Base-by-base conservation (phyloP, 2,797 vertebrate species). In the Coranthus polyacanthus region DNA sequence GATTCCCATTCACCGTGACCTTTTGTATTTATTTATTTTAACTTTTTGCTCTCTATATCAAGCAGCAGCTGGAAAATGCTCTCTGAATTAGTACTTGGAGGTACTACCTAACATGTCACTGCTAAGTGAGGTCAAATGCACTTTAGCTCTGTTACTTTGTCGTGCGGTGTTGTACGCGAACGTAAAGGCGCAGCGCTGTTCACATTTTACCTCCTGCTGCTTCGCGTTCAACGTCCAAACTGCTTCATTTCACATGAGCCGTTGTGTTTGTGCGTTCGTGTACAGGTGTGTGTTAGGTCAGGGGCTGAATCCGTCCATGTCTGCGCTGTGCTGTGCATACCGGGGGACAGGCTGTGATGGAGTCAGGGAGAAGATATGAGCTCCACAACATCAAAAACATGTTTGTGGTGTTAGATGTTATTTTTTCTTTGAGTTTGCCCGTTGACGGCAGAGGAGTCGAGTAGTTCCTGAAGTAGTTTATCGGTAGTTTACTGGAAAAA, bases 1-100 rank as follows among this genome's bases (percentile, higher is more conserved):
- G 38, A 44, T 44, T 39, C 41, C 29, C 51, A 4, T 43, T 52
- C 43, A 13, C 21, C 32, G 0, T 72, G 71, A 76, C 71, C 71
- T 54, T 34, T 65, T 24, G 22, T 59, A 21, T 70, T 72, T 57
- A 13, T 49, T 37, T 50, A 13, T 64, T 53, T 34, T 4, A 18
- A 10, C n/a, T 10, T 13, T 9, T 18, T 17, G n/a, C 2, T 34
- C 5, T 39, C 13, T 21, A 2, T 5, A 29, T 16, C 9, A 37
- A 67, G 37, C 12, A n/a, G 36, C 63, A 45, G 51, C 41, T 38
- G n/a, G 24, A 43, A 57, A 8, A 5, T 17, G 45, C 12, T 22
- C 8, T 17, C 13, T 42, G 24, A 6, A 58, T 38, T 11, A 32
- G 2, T 36, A 37, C 5, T 12, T 0, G 11, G 20, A 37, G 22